Evolutionary conservation across 2,888 invertebrate genomes (phyloP).

Genomic region (Mylabris sibirica): DNA sequence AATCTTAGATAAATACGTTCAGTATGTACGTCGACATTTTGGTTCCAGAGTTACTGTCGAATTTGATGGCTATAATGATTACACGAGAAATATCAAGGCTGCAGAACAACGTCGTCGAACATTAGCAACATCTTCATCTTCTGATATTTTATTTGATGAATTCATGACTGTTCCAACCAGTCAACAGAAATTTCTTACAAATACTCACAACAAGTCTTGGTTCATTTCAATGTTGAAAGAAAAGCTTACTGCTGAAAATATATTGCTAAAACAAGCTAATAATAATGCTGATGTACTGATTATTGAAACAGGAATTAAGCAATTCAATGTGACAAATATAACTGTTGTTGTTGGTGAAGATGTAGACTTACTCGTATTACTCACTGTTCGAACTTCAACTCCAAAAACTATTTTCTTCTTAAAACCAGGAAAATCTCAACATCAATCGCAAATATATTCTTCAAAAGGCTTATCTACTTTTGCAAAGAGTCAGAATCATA

Average conservation of each 20-base stretch:
- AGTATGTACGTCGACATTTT: too few species aligned
- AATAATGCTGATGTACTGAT: constrained; percentile 46
- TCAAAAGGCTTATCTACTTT: constrained; percentile 38
- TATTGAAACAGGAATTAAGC: constrained; percentile 35
- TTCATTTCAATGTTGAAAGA: constrained; percentile 46
- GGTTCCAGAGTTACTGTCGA: too few species aligned
- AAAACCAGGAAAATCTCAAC: constrained; percentile 44
- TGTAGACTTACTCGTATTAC: constrained; percentile 44
- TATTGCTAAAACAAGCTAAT: constrained; percentile 47
- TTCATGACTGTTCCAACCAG: too few species aligned
- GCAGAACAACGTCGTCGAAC: too few species aligned
- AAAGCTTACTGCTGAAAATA: constrained; percentile 47
- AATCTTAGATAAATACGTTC: too few species aligned
- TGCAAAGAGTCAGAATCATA: constrained; percentile 19
- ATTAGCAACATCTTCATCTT: too few species aligned
- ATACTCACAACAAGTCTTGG: constrained; percentile 50
- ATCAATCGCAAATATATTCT: constrained; percentile 42
- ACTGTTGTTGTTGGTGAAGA: constrained; percentile 47
- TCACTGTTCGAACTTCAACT: constrained; percentile 40
- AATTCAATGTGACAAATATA: constrained; percentile 20
- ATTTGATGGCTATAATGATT: too few species aligned
- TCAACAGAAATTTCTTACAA: too few species aligned
- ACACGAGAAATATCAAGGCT: too few species aligned
- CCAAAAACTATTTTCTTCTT: constrained; percentile 43
- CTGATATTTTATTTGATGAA: too few species aligned